A percentile compares a stretch with the other conserved stretches of the same genome.
Evolutionary conservation across 2,797 vertebrate genomes (phyloP).

Genomic region (Hemitrygon akajei): DNA sequence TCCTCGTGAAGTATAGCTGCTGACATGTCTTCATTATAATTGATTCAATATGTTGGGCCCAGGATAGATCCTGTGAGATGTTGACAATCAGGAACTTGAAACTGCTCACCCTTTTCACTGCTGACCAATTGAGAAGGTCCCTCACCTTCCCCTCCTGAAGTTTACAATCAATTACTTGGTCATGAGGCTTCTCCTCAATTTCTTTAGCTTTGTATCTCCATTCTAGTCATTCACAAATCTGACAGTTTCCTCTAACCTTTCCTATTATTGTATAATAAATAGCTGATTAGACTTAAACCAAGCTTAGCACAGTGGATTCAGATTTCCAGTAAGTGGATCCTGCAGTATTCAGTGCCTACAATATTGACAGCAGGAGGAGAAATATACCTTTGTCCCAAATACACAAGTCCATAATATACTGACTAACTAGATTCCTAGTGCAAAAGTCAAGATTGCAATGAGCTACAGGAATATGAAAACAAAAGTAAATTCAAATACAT

Average conservation of each 20-base stretch:
- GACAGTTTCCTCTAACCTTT: background rate
- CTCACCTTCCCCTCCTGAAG: no score
- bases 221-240: background rate
- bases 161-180: no score
- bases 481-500: background rate
- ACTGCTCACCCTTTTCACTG: no score
- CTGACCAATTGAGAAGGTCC: no score
- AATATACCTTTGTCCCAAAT: background rate
- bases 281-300: background rate
- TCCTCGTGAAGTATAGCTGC: no score
- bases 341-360: background rate
- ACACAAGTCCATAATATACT: background rate
- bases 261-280: background rate
- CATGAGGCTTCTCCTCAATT: no score
- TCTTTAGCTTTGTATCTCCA: background rate
- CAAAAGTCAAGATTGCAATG: background rate
- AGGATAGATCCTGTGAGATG: no score
- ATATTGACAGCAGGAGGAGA: background rate
- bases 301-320: background rate
- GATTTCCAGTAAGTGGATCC: background rate
- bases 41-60: no score
- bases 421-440: background rate
- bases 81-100: no score
- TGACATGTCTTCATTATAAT: no score
- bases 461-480: background rate